Conservation (phyloP, 2,113 vertebrate genomes). For the Todiramphus saurophagus region DNA sequence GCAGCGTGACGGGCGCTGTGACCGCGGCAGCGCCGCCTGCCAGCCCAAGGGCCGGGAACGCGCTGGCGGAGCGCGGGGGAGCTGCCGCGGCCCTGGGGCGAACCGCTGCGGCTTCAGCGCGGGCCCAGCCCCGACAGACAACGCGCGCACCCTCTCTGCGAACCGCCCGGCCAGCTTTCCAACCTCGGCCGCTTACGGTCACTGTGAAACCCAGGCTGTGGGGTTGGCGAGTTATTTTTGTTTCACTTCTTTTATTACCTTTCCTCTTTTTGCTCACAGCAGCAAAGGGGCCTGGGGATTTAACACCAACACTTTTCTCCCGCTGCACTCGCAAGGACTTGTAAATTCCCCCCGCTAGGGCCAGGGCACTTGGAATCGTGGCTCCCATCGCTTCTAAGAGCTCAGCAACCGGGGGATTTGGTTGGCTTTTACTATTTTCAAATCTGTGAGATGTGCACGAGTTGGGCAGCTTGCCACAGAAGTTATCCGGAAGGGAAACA, state of each 20-base stretch:
- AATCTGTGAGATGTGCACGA: background rate
- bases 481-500: background rate
- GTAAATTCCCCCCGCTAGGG: background rate
- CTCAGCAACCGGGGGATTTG: background rate
- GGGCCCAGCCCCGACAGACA: too few relatives aligned
- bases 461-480: background rate
- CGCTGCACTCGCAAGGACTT: background rate
- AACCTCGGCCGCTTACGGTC: background rate
- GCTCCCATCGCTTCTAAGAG: background rate
- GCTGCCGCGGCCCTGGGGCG: fast-evolving
- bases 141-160: background rate
- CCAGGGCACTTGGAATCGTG: background rate
- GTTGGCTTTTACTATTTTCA: background rate
- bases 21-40: background rate
- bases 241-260: background rate
- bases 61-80: fast-evolving
- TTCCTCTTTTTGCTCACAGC: background rate
- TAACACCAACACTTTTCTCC: background rate
- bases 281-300: background rate
- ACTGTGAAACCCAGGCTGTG: fast-evolving
- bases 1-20: background rate
- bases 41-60: background rate
- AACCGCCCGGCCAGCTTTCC: background rate
- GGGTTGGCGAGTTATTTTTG: background rate
- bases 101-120: background rate